Conservation (phyloP, 2,113 vertebrate species). For the Pseudois nayaur region DNA sequence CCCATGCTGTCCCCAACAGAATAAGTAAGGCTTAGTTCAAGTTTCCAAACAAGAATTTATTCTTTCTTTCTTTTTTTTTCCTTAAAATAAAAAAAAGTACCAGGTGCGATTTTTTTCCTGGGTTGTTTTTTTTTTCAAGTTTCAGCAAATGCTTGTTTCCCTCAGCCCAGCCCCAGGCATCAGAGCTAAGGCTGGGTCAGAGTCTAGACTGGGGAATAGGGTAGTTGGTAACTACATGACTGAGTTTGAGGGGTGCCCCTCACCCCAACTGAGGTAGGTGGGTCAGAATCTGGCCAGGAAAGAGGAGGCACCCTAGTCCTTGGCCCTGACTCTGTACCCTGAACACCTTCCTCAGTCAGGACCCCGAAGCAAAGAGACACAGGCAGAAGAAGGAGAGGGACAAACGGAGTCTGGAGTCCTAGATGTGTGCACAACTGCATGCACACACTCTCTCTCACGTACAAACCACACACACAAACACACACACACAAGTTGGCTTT, state of each 20-base stretch:
- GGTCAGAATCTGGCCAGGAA: conserved; percentile 66
- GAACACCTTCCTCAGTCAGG: conserved; percentile 68
- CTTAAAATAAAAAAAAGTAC: conserved; percentile 52
- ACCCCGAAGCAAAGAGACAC: conserved; percentile 58
- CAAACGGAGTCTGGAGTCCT: conserved; percentile 32
- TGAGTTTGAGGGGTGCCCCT: conserved; percentile 61
- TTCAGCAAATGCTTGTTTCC: conserved; percentile 71
- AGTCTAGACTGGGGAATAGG: conserved; percentile 52
- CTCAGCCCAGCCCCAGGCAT: conserved; percentile 55
- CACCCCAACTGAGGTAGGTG: conserved; percentile 70
- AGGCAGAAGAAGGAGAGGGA: conserved; percentile 36
- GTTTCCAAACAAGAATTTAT: conserved; percentile 78
- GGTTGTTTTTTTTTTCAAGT: conserved; percentile 74
- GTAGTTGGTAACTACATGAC: conserved; percentile 60
- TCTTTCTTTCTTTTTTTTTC: conserved; percentile 33
- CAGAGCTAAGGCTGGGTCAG: conserved; percentile 51
- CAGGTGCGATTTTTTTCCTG: conserved; percentile 51
- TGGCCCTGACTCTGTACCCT: conserved; percentile 65
- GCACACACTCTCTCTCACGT: background rate
- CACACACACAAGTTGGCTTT: conserved; percentile 30
- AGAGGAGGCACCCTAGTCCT: conserved; percentile 56
- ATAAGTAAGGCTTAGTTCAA: conserved; percentile 50
- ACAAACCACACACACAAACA: background rate
- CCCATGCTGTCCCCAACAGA: conserved; percentile 25
- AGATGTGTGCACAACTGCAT: background rate